Evolutionary conservation across 1,140 invertebrate species (phyloP).

Genomic region (Drosophila cardini): DNA sequence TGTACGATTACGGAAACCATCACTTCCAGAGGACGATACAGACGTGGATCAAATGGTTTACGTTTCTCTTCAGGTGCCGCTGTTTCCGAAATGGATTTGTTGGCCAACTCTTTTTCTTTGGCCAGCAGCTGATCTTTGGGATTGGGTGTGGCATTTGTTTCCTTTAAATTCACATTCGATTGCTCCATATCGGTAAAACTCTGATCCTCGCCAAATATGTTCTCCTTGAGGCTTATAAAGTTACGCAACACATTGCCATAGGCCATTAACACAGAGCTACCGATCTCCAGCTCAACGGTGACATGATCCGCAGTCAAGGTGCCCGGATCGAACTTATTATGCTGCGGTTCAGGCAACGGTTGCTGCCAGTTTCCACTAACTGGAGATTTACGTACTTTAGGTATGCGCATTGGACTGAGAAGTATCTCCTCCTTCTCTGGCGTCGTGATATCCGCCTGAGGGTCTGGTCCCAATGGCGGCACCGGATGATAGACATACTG

Average conservation of each 20-base stretch:
- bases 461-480: slow-evolving; percentile 92
- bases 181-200: slow-evolving; percentile 96
- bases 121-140: slow-evolving; percentile 77
- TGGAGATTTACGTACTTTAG: slow-evolving; percentile 90
- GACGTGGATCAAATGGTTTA: slow-evolving; percentile 92
- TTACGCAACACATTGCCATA: slow-evolving; percentile 96
- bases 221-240: slow-evolving; percentile 96
- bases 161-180: slow-evolving; percentile 80
- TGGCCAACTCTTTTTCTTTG: slow-evolving; percentile 84
- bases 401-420: slow-evolving; percentile 95
- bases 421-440: slow-evolving; percentile 97
- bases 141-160: slow-evolving; percentile 61
- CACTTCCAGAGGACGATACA: slow-evolving; percentile 95
- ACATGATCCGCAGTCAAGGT: slow-evolving; percentile 94
- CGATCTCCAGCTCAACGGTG: slow-evolving; percentile 95
- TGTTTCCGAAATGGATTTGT: slow-evolving; percentile 86
- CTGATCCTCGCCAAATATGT: slow-evolving; percentile 98
- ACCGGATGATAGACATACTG: slow-evolving; percentile 96
- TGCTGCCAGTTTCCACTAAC: slow-evolving; percentile 88
- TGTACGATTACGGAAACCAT: slow-evolving; percentile 97
- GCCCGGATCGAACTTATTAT: slow-evolving; percentile 93
- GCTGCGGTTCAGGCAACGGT: slow-evolving; percentile 85
- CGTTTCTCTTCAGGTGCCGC: slow-evolving; percentile 86
- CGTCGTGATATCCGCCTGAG: slow-evolving; percentile 95
- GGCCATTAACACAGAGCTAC: slow-evolving; percentile 94